Evolutionary conservation across 2,888 invertebrate species (phyloP).

Genomic region (Gortyna flavago): DNA sequence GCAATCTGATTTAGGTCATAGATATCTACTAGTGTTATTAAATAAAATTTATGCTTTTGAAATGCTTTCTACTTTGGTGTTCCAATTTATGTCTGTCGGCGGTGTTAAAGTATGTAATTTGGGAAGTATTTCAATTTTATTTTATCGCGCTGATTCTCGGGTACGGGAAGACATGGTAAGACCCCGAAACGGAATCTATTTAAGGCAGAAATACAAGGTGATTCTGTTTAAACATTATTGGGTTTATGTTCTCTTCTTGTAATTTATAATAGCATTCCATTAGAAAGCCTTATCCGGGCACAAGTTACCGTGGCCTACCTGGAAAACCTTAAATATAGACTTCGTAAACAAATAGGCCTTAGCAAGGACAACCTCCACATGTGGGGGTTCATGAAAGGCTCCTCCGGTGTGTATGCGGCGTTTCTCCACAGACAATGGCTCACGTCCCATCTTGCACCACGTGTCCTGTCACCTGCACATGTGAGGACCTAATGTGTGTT

Average conservation of each 20-base stretch:
- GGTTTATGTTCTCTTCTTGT: neutral
- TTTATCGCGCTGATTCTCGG: constrained; percentile 43
- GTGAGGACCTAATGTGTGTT: neutral
- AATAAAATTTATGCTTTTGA: constrained; percentile 71
- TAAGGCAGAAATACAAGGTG: constrained; percentile 21
- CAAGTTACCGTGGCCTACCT: neutral
- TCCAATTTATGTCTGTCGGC: constrained; percentile 56
- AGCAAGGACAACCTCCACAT: neutral
- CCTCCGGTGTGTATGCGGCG: neutral
- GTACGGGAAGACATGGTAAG: constrained; percentile 20
- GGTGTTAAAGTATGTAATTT: constrained; percentile 52
- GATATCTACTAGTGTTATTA: constrained; percentile 73
- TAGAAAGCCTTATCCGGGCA: neutral
- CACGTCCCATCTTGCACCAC: neutral
- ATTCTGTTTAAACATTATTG: constrained; percentile 16
- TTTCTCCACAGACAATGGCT: neutral
- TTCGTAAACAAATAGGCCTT: neutral
- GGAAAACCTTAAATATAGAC: neutral
- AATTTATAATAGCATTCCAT: constrained; percentile 1
- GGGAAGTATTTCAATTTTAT: constrained; percentile 58
- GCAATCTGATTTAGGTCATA: constrained; percentile 79
- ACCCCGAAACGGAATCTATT: constrained; percentile 28
- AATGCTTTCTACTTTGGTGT: constrained; percentile 55
- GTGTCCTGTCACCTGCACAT: neutral
- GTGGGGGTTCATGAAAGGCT: neutral